Conservation (phyloP, 2,888 invertebrate genomes). For the Parascotia fuliginaria region DNA sequence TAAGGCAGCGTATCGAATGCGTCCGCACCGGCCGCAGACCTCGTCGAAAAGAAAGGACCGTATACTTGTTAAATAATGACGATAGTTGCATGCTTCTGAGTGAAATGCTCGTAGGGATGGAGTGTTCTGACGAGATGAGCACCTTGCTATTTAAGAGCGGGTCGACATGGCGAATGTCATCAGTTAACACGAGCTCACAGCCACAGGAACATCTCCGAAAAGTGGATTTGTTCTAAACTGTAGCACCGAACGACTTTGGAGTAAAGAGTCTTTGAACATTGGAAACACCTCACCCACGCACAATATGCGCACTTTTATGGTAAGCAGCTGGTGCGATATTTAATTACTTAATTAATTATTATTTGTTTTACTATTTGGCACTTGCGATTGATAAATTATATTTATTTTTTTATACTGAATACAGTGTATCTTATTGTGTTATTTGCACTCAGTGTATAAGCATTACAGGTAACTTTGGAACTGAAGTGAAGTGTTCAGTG, state of each 20-base stretch:
- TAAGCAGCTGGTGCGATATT: constrained; percentile 68
- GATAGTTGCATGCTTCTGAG: constrained; percentile 79
- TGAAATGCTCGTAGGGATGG: constrained; percentile 84
- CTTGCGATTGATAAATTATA: constrained; percentile 56
- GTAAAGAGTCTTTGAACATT: constrained; percentile 55
- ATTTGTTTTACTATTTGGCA: constrained; percentile 61
- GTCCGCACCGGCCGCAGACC: constrained; percentile 58
- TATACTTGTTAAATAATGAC: constrained; percentile 81
- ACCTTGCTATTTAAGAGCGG: constrained; percentile 84
- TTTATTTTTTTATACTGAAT: constrained; percentile 16
- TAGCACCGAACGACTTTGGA: constrained; percentile 44
- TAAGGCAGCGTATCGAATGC: constrained; percentile 78
- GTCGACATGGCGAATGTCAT: constrained; percentile 81
- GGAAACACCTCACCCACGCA: constrained; percentile 57
- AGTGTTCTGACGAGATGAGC: constrained; percentile 83
- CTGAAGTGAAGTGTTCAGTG: constrained; percentile 71
- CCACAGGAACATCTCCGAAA: constrained; percentile 76
- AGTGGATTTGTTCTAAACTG: constrained; percentile 61
- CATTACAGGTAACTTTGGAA: constrained; percentile 50
- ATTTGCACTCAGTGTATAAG: constrained; percentile 31
- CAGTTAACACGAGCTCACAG: constrained; percentile 79
- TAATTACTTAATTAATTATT: constrained; percentile 27
- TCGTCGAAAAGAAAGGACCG: constrained; percentile 83
- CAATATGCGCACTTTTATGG: constrained; percentile 83
- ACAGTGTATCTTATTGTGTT: constrained; percentile 39